Evolutionary conservation across 53 echinoderm and acorn worm species (phyloP).

Genomic region (Holothuria scabra): DNA sequence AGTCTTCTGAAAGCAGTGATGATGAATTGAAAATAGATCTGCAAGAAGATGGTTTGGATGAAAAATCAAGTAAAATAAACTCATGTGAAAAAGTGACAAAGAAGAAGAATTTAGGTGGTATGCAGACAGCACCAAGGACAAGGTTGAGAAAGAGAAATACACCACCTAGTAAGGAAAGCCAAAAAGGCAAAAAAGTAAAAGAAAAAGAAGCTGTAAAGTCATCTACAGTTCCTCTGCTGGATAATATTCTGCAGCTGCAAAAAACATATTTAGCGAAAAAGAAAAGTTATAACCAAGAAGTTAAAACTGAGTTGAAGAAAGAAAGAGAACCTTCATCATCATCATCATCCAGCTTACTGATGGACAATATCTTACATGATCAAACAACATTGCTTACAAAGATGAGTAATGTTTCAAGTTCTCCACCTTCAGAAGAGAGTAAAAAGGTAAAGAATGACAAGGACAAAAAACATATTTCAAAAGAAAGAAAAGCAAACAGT

Average conservation of each 20-base stretch:
- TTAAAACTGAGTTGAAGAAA: background rate
- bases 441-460: background rate
- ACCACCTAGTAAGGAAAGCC: background rate
- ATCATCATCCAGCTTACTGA: background rate
- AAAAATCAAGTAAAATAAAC: too few species aligned
- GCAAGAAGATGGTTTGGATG: too few species aligned
- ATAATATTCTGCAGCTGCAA: slow-evolving; percentile 29
- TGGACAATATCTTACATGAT: slow-evolving; percentile 6
- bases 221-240: slow-evolving; percentile 3
- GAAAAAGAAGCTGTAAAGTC: background rate
- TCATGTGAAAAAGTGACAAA: slow-evolving; percentile 10
- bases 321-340: background rate
- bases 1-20: too few species aligned
- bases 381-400: background rate
- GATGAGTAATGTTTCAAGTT: background rate
- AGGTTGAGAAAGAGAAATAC: background rate
- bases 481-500: background rate
- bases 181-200: background rate
- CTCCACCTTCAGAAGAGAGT: background rate
- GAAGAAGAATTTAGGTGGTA: too few species aligned
- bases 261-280: slow-evolving; percentile 10
- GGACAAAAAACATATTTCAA: background rate
- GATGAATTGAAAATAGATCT: too few species aligned
- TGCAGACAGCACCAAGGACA: background rate
- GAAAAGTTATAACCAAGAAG: background rate